Evolutionary conservation across 2,797 vertebrate species (phyloP), one percentile per base, ranked within the genome.

Genomic region (Sebastes taczanowskii): DNA sequence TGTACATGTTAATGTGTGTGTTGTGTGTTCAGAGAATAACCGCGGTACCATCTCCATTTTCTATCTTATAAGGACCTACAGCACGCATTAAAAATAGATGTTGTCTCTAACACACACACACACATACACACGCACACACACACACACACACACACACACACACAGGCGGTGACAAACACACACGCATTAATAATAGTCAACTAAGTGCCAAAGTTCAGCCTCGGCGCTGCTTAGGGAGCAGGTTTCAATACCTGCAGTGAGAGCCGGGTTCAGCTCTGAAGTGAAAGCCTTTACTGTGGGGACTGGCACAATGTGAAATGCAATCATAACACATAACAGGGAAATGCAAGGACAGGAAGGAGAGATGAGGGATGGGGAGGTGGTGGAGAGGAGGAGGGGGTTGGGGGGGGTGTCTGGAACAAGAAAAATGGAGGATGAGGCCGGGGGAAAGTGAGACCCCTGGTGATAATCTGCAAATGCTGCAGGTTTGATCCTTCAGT

Each of bases 371-470:
- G 14, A 52, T 0, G 20, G 14, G 49, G 9, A 20, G 20, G 10
- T 46, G 1, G 42, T 18, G 42, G n/a, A 23, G 59, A 11, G 8
- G 27, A 6, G 7, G 56, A 25, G 11, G 16, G 11, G 4, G n/a
- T n/a, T n/a, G n/a, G 6, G 11, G 30, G 6, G 30, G 18, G 9
- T 5, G 67, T 29, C 8, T 67, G 38, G 62, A 77, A 25, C 11
- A n/a, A 76, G 56, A 60, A 46, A 86, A 70, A 80, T 25, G 20
- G 30, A 70, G 61, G 53, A 38, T 27, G 72, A 80, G 29, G 71
- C 29, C 1, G 14, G 68, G 71, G 72, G 76, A 72, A 85, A 89
- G 85, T 75, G 86, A 90, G 87, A 88, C 89, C 83, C 88, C 90
- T 90, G 86, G 75, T 90, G 92, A 89, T 83, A 52, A 49, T 79